Evolutionary conservation across 1,140 invertebrate species (phyloP), one percentile per base, ranked within the genome.

Genomic region (Dreissena rostriformis): DNA sequence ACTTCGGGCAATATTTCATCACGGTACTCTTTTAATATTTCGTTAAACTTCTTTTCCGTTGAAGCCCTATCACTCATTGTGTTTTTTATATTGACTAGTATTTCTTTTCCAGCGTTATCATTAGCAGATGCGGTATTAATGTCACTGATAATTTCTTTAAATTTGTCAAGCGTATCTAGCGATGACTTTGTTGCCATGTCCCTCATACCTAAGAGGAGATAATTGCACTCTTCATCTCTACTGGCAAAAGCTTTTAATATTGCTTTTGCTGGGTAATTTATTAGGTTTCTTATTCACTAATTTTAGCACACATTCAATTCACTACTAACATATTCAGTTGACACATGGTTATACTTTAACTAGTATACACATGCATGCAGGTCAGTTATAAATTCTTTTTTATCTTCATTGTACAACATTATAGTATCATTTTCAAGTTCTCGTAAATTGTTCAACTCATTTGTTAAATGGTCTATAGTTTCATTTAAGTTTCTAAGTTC

Each of bases 31-130:
- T 76, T 28, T 26, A 76, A 22, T 22, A 61, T 28, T 26, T 66
- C 39, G 67, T 82, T 86, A 29, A 86, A 86, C n/a, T 63, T 61
- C 39, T 67, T 82, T 52, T 86, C 80, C 29, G 80, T 86, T n/a
- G 73, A 70, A 12, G 85, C 85, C 57, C 75, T 72, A 52, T 83
- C 70, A 11, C 39, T 68, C 85, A 86, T 73, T 12, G 74, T 82
- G 26, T 86, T 53, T 74, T 53, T 53, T 49, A 83, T 86, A 55
- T 82, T 78, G 24, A 15, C 22, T 8, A 83, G 57, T 22, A 82
- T 86, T 26, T 55, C 28, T 75, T 57, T 39, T 61, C 11, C 53
- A 57, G 53, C n/a, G n/a, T n/a, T n/a, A n/a, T 57, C 53, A 57
- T 57, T 19, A 57, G 11, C 53, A 12, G 53, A 12, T 11, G 19